A percentile compares a stretch with the other conserved stretches of the same genome.
Evolutionary conservation across 53 echinoderm and acorn worm species (phyloP).

Genomic region (Zoroaster sp.): DNA sequence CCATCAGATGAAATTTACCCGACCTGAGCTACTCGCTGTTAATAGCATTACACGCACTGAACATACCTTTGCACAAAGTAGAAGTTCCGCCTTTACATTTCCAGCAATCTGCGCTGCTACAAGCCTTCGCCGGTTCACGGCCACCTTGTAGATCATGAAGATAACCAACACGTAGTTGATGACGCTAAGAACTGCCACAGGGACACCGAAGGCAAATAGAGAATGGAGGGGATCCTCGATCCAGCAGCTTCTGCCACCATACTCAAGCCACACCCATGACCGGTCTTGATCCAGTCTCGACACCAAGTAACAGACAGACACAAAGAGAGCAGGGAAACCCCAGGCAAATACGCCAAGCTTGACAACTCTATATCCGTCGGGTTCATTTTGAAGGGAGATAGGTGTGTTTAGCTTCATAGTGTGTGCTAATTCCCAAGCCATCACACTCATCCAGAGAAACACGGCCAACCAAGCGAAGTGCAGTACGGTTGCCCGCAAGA

Average conservation of each 20-base stretch:
- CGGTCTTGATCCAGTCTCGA: not conserved
- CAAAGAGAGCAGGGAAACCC: slow-evolving; percentile 50
- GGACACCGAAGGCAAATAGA: slow-evolving; percentile 44
- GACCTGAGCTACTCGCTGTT: too few species aligned
- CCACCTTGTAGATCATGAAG: slow-evolving; percentile 9
- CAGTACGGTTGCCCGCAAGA: slow-evolving; percentile 3
- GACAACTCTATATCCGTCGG: not conserved
- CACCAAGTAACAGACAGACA: slow-evolving; percentile 8
- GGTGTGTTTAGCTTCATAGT: not conserved
- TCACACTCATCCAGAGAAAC: slow-evolving; percentile 62
- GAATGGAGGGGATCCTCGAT: not conserved
- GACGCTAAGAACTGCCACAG: slow-evolving; percentile 25
- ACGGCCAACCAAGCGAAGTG: slow-evolving; percentile 59
- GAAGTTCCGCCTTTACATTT: slow-evolving; percentile 41
- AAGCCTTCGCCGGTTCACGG: slow-evolving; percentile 19
- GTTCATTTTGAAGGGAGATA: not conserved
- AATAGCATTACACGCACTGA: too few species aligned
- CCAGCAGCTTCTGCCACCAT: slow-evolving; percentile 25
- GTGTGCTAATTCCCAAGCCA: slow-evolving; percentile 30
- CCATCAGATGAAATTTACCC: too few species aligned
- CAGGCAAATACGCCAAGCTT: slow-evolving; percentile 43
- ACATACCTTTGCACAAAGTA: slow-evolving; percentile 56
- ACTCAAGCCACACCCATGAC: not conserved
- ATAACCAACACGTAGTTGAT: slow-evolving; percentile 18
- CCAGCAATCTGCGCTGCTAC: slow-evolving; percentile 25